phyloP scores from a whole-genome alignment of 2,113 vertebrate genomes.

The Neomonachus schauinslandi region DNA sequence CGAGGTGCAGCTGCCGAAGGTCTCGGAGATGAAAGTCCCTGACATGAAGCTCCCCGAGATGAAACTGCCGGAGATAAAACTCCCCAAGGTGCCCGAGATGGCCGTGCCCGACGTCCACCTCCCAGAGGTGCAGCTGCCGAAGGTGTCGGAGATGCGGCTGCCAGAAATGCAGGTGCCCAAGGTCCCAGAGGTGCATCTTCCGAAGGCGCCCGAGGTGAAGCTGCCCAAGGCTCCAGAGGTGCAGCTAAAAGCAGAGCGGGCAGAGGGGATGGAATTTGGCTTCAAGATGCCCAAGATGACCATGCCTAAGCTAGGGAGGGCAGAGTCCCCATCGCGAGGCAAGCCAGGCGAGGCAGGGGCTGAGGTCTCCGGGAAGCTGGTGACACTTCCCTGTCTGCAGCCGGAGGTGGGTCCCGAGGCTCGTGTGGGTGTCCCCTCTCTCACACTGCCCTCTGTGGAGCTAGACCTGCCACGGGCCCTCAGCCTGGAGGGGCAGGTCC shows the following conservation, averaged over 20 bases:
- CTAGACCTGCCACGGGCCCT: slow-evolving; percentile 85
- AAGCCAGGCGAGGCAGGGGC: slow-evolving; percentile 67
- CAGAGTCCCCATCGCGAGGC: slow-evolving; percentile 19
- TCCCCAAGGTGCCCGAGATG: slow-evolving; percentile 80
- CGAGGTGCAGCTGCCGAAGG: slow-evolving; percentile 79
- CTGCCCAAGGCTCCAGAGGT: slow-evolving; percentile 58
- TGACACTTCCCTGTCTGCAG: slow-evolving; percentile 61
- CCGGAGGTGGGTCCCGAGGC: slow-evolving; percentile 21
- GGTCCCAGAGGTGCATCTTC: slow-evolving; percentile 67
- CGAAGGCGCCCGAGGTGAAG: slow-evolving; percentile 50
- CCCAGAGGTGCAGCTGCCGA: slow-evolving; percentile 62
- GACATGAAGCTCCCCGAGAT: slow-evolving; percentile 41
- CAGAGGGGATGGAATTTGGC: slow-evolving; percentile 65
- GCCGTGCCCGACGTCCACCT: background rate
- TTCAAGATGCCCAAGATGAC: slow-evolving; percentile 79
- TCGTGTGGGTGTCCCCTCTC: slow-evolving; percentile 59
- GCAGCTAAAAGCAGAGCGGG: slow-evolving; percentile 51
- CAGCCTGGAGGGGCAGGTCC: slow-evolving; percentile 62
- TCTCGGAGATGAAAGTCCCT: slow-evolving; percentile 60
- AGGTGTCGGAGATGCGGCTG: slow-evolving; percentile 54
- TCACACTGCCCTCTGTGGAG: slow-evolving; percentile 84
- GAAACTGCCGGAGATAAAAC: slow-evolving; percentile 77
- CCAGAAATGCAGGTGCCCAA: slow-evolving; percentile 61
- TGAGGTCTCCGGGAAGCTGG: slow-evolving; percentile 64
- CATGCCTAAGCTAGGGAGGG: slow-evolving; percentile 74